Base-by-base conservation (phyloP, 2,888 invertebrate species). In the Lasius fuliginosus region DNA sequence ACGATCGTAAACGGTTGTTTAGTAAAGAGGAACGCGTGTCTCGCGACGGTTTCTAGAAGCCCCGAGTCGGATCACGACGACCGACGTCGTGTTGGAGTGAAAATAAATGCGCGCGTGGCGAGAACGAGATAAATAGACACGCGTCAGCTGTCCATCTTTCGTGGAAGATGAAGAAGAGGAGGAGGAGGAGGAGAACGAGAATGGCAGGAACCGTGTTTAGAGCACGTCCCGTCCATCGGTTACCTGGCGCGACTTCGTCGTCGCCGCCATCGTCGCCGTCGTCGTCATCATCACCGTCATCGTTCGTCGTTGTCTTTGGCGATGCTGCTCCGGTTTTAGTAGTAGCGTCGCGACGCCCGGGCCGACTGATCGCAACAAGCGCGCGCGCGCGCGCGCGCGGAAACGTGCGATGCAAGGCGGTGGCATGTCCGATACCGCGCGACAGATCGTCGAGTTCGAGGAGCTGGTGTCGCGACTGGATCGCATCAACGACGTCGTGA, bases 401-500 rank as follows among this genome's bases (percentile, higher is more conserved):
- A 36, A 42, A 33, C 60, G 79, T 46, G 79, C 58, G 73, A 93
- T 94, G 94, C 93, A 93, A 91, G 88, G 86, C 75, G 76, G 49
- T 27, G 77, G 77, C 40, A 89, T 90, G 86, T 91, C 92, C 82
- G 94, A 94, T 84, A 92, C 92, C 69, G 90, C 92, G 90, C 94
- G 92, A 83, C 95, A 94, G 90, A 93, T 95, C 88, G 92, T 93
- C 91, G 95, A 95, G 88, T 95, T 95, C 85, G 95, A 95, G 86
- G 95, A 95, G 88, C 91, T 95, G 85, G 93, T 94, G 36, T 94
- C 94, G 85, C 93, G 94, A 27, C 91, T 95, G 79, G 94, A 94
- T 84, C 94, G 94, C 18, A 94, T 94, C n/a, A 94, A 94, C 92
- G 93, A 93, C 86, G 85, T 89, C 27, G 85, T 74, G 8, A 23